Evolutionary conservation across 2,888 invertebrate species (phyloP), one percentile per base, ranked within the genome.

Genomic region (Pegoplata infirma): DNA sequence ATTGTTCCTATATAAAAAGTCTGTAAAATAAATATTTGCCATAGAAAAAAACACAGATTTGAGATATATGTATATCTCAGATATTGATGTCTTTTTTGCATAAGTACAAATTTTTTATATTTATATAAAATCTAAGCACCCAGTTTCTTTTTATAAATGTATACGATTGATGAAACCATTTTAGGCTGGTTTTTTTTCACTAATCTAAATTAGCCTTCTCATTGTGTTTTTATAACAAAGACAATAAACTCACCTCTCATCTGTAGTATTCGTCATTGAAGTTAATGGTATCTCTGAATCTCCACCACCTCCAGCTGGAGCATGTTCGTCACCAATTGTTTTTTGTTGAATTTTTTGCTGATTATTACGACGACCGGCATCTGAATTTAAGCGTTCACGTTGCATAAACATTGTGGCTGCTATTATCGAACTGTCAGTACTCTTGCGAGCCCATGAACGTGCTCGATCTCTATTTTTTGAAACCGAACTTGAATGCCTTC

Each of bases 241-340:
- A 47, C 4, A 40, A 32, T 10, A 23, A 25, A 64, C 72, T 72
- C 32, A 79, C 79, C 71, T 72, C 51, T 72, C 64, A 23, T 32
- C 36, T 51, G 75, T 67, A 71, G 58, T n/a, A 19, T 63, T 75
- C 21, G 79, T 63, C 68, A 73, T 78, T 66, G 28, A 53, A 49
- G 46, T 46, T 8, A 69, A 44, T 14, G 74, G 61, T 8, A n/a
- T 55, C 25, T 71, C 61, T 79, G 79, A 79, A 28, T 79, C 75
- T 71, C 69, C 40, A 55, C 36, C 17, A n/a, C 5, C 23, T n/a
- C 16, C 74, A 49, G 78, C 64, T 69, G 69, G 47, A 44, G 21
- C 23, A 51, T 36, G 59, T 12, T 58, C 69, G 12, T 36, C 44
- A 32, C 68, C 16, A n/a, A n/a, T n/a, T 51, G 17, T 17, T 56